Conservation (phyloP, 2,888 invertebrate genomes). For the Patella caerulea region DNA sequence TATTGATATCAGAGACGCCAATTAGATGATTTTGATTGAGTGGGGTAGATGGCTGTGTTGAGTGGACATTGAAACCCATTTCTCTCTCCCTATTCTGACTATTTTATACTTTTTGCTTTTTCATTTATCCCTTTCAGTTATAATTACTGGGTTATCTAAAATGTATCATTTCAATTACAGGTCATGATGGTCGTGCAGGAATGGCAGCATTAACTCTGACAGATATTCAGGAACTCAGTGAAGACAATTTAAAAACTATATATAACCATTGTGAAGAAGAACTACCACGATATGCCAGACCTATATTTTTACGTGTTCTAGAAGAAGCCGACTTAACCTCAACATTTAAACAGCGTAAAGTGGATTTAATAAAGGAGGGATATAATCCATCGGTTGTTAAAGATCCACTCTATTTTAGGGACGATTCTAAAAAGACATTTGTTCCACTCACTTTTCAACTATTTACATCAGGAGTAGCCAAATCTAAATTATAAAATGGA, state of each 20-base stretch:
- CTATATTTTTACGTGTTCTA: slow-evolving; percentile 52
- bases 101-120: too few relatives aligned
- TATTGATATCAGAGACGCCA: too few relatives aligned
- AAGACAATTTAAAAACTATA: slow-evolving; percentile 33
- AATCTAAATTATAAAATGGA: slow-evolving; percentile 19
- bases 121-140: too few relatives aligned
- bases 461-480: slow-evolving; percentile 11
- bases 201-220: slow-evolving; percentile 60
- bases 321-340: slow-evolving; percentile 45
- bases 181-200: slow-evolving; percentile 57
- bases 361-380: slow-evolving; percentile 56
- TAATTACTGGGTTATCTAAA: too few relatives aligned
- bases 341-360: slow-evolving; percentile 62
- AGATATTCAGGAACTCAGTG: slow-evolving; percentile 33
- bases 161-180: slow-evolving; percentile 28
- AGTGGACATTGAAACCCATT: too few relatives aligned
- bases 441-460: slow-evolving; percentile 18
- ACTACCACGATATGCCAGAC: slow-evolving; percentile 60
- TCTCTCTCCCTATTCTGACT: too few relatives aligned
- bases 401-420: slow-evolving; percentile 53
- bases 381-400: slow-evolving; percentile 47
- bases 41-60: too few relatives aligned
- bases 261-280: slow-evolving; percentile 42
- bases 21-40: too few relatives aligned
- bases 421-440: slow-evolving; percentile 42